A percentile compares a stretch with the other conserved stretches of the same genome.
These are phyloP conservation scores for Naso thynnoides DNA, from an alignment of 2,797 vertebrate genomes.

Conservation along the genomic window DNA sequence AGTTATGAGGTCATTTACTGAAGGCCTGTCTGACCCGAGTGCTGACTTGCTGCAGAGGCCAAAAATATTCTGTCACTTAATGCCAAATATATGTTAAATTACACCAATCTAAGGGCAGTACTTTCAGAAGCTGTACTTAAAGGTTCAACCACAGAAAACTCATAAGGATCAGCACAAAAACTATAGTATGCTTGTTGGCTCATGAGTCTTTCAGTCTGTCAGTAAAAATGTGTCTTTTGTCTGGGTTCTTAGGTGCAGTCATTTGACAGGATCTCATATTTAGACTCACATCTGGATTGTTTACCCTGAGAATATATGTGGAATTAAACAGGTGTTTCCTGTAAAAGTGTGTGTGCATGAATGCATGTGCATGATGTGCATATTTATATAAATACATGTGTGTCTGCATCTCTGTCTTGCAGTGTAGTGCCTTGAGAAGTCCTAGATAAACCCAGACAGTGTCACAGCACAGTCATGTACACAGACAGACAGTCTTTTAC, in stretches of 20 bases:
- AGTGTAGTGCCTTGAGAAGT: slow-evolving; percentile 15
- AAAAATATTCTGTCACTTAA: background rate
- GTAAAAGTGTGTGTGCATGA: slow-evolving; percentile 5
- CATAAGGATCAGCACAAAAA: too few species aligned
- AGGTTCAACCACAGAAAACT: background rate
- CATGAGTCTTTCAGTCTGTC: background rate
- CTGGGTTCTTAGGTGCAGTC: background rate
- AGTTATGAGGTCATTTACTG: slow-evolving; percentile 33
- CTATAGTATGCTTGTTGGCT: background rate
- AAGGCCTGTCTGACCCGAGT: slow-evolving; percentile 23
- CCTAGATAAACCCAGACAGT: slow-evolving; percentile 36
- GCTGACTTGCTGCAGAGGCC: background rate
- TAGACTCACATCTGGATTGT: slow-evolving; percentile 1
- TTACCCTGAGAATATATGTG: slow-evolving; percentile 2
- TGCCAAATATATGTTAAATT: background rate
- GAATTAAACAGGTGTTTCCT: slow-evolving; percentile 20
- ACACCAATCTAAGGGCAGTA: background rate
- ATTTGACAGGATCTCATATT: slow-evolving; percentile 7
- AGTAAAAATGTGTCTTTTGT: slow-evolving; percentile 13
- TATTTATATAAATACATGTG: background rate
- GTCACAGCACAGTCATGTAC: slow-evolving; percentile 9
- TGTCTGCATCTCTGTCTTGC: slow-evolving; percentile 14
- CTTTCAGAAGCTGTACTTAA: background rate
- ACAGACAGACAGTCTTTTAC: background rate
- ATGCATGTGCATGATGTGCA: slow-evolving; percentile 1